phyloP scores from a whole-genome alignment of 2,797 vertebrate species.

The Phoxinus dragarum region DNA sequence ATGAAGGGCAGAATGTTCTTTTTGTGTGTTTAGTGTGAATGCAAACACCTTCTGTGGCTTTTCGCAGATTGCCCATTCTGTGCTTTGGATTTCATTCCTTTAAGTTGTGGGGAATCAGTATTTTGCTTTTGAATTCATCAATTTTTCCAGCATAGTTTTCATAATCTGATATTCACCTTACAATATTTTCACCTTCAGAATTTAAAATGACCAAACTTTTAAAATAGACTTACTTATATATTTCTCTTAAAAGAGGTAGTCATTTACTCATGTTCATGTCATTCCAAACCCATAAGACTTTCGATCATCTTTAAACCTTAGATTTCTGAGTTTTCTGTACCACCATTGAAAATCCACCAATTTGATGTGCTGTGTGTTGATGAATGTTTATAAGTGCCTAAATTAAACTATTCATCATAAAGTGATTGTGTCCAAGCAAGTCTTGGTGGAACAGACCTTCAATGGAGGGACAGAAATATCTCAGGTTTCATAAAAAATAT shows the following conservation, averaged over 20 bases:
- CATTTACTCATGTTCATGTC: not conserved
- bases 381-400: not conserved
- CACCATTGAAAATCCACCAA: not conserved
- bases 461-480: not conserved
- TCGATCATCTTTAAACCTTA: not conserved
- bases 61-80: conserved; percentile 17
- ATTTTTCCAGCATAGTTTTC: not conserved
- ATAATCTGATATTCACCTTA: not conserved
- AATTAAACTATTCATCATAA: not conserved
- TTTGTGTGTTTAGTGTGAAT: conserved; percentile 42
- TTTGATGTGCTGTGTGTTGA: not conserved
- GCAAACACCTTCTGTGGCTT: not conserved
- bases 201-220: not conserved
- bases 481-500: not conserved
- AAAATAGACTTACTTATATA: not conserved
- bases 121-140: not conserved
- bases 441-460: not conserved
- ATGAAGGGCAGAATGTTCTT: not conserved
- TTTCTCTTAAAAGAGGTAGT: not conserved
- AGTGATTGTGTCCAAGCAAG: not conserved
- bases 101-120: not conserved
- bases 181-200: not conserved
- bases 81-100: conserved; percentile 6
- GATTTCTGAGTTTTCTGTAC: not conserved
- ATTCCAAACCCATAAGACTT: not conserved